Evolutionary conservation across 1,140 invertebrate genomes (phyloP), one percentile per base, ranked within the genome.

Genomic region (Drosophila triauraria): DNA sequence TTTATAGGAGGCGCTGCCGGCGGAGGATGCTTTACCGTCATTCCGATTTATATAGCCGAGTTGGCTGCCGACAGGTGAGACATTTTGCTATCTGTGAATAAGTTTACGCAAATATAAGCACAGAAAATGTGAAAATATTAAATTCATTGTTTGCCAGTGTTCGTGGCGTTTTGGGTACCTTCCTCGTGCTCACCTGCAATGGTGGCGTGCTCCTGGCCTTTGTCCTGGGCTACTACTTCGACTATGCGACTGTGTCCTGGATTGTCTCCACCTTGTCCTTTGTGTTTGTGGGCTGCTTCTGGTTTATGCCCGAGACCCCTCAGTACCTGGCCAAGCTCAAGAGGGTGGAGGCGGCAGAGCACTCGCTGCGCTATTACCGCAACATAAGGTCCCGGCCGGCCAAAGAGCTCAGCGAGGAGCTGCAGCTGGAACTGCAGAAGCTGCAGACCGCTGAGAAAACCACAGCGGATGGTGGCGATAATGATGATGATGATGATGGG

Each of bases 231-330:
- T 93, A 93, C 60, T 82, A 92, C 46, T 88, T 94, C 20, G 77
- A 92, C 4, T 95, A 94, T 74, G 58, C 58, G 2, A 82, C 91
- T 0, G 93, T 94, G 2, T 81, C 94, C 48, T 94, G 93, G 93
- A 76, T 94, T 8, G 91, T 94, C 23, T 92, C 94, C 0, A 85
- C 88, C 0, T 79, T 94, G 2, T 92, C 93, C 0, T 74, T 94
- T 3, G 47, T 93, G 4, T 94, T 94, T 65, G 54, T 94, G 13
- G 40, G 93, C 0, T 87, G 91, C 3, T 94, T 94, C 68, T 70
- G 93, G 12, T 93, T 93, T 7, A 93, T 94, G 92, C 94, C 94
- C 0, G 94, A 95, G 67, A 94, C 94, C 0, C 94, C 94, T 1
- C 93, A 93, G 38, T 93, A 93, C 47, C 78, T 94, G 53, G 90